phyloP scores from a whole-genome alignment of 2,113 vertebrate species.

The Hippoglossus stenolepis region DNA sequence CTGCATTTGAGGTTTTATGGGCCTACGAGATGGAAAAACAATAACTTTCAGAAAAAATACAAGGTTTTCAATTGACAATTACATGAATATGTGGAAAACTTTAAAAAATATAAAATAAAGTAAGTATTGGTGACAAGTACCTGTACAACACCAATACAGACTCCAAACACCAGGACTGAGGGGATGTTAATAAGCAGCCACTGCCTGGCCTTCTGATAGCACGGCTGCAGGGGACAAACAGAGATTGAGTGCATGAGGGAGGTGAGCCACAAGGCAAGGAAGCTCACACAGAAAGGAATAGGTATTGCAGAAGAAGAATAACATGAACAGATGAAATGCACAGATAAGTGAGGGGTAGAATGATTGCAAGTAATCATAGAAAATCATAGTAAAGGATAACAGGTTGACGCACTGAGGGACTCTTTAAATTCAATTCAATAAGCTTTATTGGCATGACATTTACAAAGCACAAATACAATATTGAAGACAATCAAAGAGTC shows the following conservation, averaged over 20 bases:
- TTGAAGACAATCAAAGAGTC: too few species aligned
- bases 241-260: neutral
- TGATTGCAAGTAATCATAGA: too few species aligned
- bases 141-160: slow-evolving; percentile 87
- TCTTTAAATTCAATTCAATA: too few species aligned
- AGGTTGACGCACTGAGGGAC: too few species aligned
- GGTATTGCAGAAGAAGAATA: neutral
- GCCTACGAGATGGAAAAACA: too few species aligned
- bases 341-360: too few species aligned
- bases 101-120: too few species aligned
- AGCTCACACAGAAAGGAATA: neutral
- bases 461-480: too few species aligned
- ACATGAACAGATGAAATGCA: neutral
- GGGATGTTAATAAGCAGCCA: slow-evolving; percentile 86
- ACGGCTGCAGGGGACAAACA: slow-evolving; percentile 73
- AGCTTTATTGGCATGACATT: too few species aligned
- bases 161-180: slow-evolving; percentile 86
- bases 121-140: slow-evolving; percentile 57
- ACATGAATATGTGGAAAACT: neutral
- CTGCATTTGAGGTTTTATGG: too few species aligned
- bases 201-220: slow-evolving; percentile 85
- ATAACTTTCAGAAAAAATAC: too few species aligned
- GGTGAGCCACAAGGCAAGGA: neutral
- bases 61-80: too few species aligned
- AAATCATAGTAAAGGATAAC: neutral